A percentile compares a stretch with the other conserved stretches of the same genome.
These are phyloP conservation scores for Toxostoma redivivum DNA, from an alignment of 2,113 vertebrate species.

Conservation along the genomic window DNA sequence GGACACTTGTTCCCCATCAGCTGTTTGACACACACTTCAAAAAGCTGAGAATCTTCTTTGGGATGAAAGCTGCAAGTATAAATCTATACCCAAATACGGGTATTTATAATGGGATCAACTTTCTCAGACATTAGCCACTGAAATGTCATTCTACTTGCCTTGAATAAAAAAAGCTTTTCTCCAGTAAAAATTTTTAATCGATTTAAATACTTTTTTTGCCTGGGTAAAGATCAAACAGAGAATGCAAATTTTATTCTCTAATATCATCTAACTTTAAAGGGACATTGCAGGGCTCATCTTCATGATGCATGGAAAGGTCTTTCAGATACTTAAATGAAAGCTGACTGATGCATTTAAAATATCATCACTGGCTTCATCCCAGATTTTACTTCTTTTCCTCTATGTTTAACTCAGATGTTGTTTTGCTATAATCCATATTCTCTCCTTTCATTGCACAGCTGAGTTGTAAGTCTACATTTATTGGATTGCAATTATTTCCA, in stretches of 20 bases:
- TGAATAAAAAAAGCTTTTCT: neutral
- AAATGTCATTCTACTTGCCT: neutral
- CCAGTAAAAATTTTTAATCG: neutral
- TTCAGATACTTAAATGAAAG: neutral
- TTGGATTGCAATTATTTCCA: conserved; percentile 33
- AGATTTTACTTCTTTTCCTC: neutral
- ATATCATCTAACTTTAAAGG: neutral
- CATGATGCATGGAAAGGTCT: neutral
- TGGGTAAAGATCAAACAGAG: neutral
- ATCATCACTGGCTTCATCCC: neutral
- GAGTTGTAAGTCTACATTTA: conserved; percentile 41
- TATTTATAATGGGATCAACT: neutral
- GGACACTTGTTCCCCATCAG: neutral
- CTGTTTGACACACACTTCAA: neutral
- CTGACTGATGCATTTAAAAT: neutral
- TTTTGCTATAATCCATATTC: neutral
- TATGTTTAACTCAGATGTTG: neutral
- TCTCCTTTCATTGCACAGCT: conserved; percentile 12
- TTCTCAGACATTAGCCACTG: neutral
- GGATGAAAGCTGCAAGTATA: neutral
- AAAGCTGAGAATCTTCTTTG: neutral
- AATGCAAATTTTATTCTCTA: neutral
- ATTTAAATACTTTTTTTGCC: neutral
- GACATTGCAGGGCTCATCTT: neutral
- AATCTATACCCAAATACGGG: neutral